Conservation (phyloP, 2,888 invertebrate genomes). For the Phorcus lineatus region DNA sequence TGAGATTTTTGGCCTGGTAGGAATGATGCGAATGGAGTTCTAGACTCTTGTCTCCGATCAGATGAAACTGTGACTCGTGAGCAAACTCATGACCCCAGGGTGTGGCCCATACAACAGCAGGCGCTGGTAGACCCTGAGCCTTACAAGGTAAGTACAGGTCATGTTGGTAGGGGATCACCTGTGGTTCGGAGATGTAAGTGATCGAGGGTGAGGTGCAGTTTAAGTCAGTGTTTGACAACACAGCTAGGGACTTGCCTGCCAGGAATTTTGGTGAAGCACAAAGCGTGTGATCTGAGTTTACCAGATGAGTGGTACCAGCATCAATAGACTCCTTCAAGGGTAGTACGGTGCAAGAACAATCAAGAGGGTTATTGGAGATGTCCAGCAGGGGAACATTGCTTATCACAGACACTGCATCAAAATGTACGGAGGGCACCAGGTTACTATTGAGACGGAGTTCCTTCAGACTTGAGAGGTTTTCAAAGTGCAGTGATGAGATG, state of each 20-base stretch:
- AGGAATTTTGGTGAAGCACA: constrained; percentile 49
- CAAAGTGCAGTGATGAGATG: constrained; percentile 49
- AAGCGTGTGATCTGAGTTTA: constrained; percentile 31
- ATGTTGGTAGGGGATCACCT: constrained; percentile 15
- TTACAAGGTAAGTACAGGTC: constrained; percentile 52
- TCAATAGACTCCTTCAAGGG: constrained; percentile 41
- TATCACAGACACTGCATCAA: constrained; percentile 34
- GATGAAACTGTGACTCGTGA: constrained; percentile 34
- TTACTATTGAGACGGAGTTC: constrained; percentile 55
- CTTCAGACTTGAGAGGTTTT: constrained; percentile 41
- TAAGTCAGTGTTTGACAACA: constrained; percentile 36
- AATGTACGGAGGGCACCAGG: constrained; percentile 34
- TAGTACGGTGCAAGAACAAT: constrained; percentile 63
- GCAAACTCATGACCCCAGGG: constrained; percentile 61
- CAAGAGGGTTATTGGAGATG: constrained; percentile 58
- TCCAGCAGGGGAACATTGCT: constrained; percentile 38
- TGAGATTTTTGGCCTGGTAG: constrained; percentile 28
- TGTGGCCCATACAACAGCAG: constrained; percentile 62
- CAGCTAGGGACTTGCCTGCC: constrained; percentile 36
- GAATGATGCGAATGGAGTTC: constrained; percentile 23
- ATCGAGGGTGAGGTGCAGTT: constrained; percentile 55
- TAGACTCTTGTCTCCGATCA: constrained; percentile 31
- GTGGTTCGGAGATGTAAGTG: constrained; percentile 31
- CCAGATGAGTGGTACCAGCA: constrained; percentile 30
- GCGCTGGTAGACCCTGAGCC: constrained; percentile 47